A percentile compares a stretch with the other conserved stretches of the same genome.
phyloP scores from a whole-genome alignment of 2,113 vertebrate species.

The Fulica atra region DNA sequence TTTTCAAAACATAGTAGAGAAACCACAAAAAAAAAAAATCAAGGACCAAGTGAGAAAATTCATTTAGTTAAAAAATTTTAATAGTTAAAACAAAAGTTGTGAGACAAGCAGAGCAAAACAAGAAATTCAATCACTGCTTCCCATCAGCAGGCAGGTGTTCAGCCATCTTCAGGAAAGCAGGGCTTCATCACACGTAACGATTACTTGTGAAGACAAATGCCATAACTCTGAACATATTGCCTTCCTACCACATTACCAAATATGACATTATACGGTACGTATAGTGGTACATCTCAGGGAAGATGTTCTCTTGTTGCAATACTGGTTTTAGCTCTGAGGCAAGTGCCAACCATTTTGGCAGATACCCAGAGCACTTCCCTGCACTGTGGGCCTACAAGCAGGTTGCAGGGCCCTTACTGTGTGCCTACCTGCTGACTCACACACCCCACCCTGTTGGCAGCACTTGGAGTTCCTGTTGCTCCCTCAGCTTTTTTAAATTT shows the following conservation, averaged over 20 bases:
- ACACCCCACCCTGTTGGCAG: too few species aligned
- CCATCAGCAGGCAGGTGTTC: not conserved
- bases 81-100: not conserved
- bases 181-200: rapidly evolving
- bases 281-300: too few species aligned
- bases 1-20: not conserved
- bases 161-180: not conserved
- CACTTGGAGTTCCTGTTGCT: too few species aligned
- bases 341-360: too few species aligned
- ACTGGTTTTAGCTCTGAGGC: too few species aligned
- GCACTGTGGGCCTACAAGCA: too few species aligned
- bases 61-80: not conserved
- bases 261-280: too few species aligned
- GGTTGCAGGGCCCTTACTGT: too few species aligned
- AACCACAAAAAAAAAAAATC: not conserved
- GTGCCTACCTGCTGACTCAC: too few species aligned
- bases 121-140: not conserved
- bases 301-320: too few species aligned
- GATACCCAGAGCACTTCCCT: too few species aligned
- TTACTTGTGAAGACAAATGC: not conserved
- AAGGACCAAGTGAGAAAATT: not conserved
- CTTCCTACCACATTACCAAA: too few species aligned
- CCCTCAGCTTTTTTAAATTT: not conserved
- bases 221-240: not conserved
- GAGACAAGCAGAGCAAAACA: not conserved